Conservation (phyloP, 30 jellyfish, hydroid and myxozoan genomes). For the Hydractinia echinata region DNA sequence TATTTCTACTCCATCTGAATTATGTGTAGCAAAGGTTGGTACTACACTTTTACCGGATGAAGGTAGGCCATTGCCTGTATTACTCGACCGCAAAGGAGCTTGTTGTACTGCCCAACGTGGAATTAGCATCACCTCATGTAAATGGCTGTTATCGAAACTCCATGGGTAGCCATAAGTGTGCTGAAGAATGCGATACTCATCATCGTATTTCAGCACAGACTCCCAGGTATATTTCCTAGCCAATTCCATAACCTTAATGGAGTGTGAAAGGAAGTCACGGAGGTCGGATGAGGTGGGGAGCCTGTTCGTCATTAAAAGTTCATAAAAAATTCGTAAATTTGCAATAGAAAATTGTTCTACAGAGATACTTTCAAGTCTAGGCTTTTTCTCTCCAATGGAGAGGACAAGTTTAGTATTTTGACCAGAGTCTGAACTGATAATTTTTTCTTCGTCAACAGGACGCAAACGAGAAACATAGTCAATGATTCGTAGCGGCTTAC, state of each 20-base stretch:
- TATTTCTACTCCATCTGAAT: too few relatives aligned
- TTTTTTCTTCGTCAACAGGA: not conserved
- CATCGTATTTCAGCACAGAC: not conserved
- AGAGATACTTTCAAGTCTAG: not conserved
- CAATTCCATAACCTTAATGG: not conserved
- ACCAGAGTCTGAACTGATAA: not conserved
- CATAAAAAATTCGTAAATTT: not conserved
- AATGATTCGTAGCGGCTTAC: constrained; percentile 1
- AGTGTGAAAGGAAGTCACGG: not conserved
- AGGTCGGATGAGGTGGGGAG: not conserved
- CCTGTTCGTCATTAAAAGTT: not conserved
- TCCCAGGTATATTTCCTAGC: constrained; percentile 11
- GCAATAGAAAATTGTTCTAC: not conserved
- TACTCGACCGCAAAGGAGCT: too few relatives aligned
- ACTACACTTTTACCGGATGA: too few relatives aligned
- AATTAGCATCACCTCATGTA: too few relatives aligned
- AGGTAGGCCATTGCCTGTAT: too few relatives aligned
- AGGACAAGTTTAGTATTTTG: not conserved
- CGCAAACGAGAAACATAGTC: not conserved
- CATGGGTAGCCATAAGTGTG: too few relatives aligned
- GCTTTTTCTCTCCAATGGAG: not conserved
- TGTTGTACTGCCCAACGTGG: too few relatives aligned
- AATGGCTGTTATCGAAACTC: too few relatives aligned
- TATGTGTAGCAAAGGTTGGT: too few relatives aligned
- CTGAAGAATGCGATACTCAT: too few relatives aligned